Percentiles rank a stretch among this genome's conserved stretches.
phyloP scores from a whole-genome alignment of 1,140 invertebrate species.

The Meloidogyne exigua region DNA sequence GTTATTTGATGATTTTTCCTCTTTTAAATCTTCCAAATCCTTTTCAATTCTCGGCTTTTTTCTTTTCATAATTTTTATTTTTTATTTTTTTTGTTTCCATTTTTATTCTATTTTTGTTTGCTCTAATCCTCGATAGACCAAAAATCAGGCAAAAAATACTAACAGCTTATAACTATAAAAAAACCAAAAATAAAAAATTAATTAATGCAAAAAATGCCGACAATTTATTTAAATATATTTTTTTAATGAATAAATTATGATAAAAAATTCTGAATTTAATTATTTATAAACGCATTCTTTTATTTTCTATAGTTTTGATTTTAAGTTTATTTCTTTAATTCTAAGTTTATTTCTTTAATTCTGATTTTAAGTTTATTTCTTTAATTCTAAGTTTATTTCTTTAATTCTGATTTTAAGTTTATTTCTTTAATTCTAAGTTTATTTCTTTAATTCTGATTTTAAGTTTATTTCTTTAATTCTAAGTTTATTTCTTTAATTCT shows the following conservation, averaged over 20 bases:
- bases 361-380: too few relatives aligned
- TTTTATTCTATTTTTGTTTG: conserved; percentile 13
- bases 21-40: background rate
- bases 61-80: background rate
- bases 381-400: too few relatives aligned
- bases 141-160: background rate
- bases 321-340: background rate
- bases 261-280: conserved; percentile 1
- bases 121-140: background rate
- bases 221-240: background rate
- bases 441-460: background rate
- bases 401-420: background rate
- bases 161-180: background rate
- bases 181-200: too few relatives aligned
- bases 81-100: background rate
- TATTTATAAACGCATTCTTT: too few relatives aligned
- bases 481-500: too few relatives aligned
- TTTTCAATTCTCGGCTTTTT: background rate
- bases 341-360: too few relatives aligned
- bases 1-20: background rate
- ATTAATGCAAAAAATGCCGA: background rate
- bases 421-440: too few relatives aligned
- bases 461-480: background rate
- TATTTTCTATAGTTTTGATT: background rate
- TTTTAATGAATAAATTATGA: background rate